Percentiles rank a stretch among this genome's conserved stretches.
phyloP scores from a whole-genome alignment of 1,140 invertebrate species.

The Drosophila nigrodunni region DNA sequence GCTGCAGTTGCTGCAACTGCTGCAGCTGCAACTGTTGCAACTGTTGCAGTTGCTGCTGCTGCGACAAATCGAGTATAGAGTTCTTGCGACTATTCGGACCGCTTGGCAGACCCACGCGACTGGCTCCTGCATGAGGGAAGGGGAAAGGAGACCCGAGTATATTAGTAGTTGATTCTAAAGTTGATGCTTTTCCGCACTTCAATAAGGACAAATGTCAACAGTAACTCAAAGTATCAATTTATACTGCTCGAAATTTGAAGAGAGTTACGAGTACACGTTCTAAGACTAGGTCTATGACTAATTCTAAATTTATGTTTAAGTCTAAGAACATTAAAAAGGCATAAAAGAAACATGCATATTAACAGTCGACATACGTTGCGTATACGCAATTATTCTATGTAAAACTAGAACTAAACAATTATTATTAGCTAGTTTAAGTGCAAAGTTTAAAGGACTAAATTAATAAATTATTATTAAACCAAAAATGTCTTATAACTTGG shows the following conservation, averaged over 20 bases:
- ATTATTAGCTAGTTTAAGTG: background rate
- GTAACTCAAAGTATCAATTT: slow-evolving; percentile 57
- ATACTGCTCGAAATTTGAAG: slow-evolving; percentile 59
- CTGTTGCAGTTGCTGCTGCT: slow-evolving; percentile 68
- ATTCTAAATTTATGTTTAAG: slow-evolving; percentile 19
- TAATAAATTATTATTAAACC: no score
- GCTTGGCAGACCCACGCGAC: slow-evolving; percentile 76
- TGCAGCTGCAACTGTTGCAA: slow-evolving; percentile 63
- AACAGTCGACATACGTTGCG: slow-evolving; percentile 25
- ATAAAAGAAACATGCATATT: slow-evolving; percentile 43
- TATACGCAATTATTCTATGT: slow-evolving; percentile 1
- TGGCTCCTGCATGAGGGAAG: slow-evolving; percentile 54
- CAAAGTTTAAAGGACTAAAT: no score
- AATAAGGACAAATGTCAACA: slow-evolving; percentile 21
- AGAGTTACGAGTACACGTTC: slow-evolving; percentile 37
- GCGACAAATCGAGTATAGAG: slow-evolving; percentile 72
- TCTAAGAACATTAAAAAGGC: slow-evolving; percentile 7
- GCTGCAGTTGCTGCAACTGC: slow-evolving; percentile 55
- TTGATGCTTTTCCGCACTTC: background rate
- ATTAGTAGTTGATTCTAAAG: background rate
- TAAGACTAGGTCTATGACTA: slow-evolving; percentile 46
- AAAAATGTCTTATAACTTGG: background rate
- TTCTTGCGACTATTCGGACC: slow-evolving; percentile 78
- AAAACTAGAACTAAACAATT: background rate
- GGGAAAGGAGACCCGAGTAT: background rate